Conservation (phyloP, 35 echinoderm and acorn worm species). For the Strongylocentrotus purpuratus region DNA sequence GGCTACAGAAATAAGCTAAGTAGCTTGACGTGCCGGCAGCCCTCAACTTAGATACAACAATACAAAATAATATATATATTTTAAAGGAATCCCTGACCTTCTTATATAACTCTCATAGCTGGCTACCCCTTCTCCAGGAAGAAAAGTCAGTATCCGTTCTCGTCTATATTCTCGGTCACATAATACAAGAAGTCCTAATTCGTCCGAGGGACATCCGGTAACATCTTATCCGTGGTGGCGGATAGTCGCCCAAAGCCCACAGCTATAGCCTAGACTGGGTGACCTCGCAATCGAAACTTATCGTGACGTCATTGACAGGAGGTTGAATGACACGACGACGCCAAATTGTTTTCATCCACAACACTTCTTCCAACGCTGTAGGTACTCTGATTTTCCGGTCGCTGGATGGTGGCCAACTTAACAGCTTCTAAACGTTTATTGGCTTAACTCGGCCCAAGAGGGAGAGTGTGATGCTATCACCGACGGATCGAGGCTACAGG, state of each 20-base stretch:
- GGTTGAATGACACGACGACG: neutral
- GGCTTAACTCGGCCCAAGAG: too few species aligned
- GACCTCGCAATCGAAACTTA: slow-evolving; percentile 9
- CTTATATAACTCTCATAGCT: too few species aligned
- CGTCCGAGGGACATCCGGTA: neutral
- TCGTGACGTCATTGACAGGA: neutral
- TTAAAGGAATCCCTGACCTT: too few species aligned
- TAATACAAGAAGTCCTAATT: neutral
- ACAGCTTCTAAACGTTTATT: too few species aligned
- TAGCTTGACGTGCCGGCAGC: too few species aligned
- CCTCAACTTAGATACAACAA: too few species aligned
- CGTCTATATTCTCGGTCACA: neutral
- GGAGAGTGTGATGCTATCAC: too few species aligned
- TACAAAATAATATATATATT: too few species aligned
- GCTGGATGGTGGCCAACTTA: too few species aligned
- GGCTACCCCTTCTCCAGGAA: neutral
- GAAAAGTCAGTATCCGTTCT: neutral
- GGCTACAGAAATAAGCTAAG: too few species aligned
- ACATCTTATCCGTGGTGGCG: neutral
- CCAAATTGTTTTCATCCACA: neutral
- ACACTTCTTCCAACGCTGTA: neutral
- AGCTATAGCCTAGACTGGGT: neutral
- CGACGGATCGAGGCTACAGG: neutral
- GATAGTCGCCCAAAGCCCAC: neutral
- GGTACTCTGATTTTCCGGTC: slow-evolving; percentile 6